phyloP scores from a whole-genome alignment of 2,113 vertebrate genomes.

The Chaetodon trifascialis region DNA sequence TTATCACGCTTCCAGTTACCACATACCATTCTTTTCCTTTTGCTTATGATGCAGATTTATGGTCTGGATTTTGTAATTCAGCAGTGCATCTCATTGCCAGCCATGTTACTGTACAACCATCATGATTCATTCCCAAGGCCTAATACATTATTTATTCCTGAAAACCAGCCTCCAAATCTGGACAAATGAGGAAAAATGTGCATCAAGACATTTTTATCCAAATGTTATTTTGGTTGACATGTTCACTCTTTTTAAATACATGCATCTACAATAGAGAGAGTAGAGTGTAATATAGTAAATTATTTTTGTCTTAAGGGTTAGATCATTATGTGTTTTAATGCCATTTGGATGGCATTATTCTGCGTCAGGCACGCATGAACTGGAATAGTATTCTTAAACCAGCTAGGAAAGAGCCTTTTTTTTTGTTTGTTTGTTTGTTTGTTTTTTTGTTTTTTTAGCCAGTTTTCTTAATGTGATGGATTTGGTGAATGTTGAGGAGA shows the following conservation, averaged over 20 bases:
- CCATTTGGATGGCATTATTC: slow-evolving; percentile 87
- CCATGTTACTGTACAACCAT: slow-evolving; percentile 20
- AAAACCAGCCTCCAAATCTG: slow-evolving; percentile 28
- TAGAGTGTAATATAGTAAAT: slow-evolving; percentile 69
- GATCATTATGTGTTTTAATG: slow-evolving; percentile 59
- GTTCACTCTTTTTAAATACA: slow-evolving; percentile 22
- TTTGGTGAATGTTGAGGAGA: slow-evolving; percentile 56
- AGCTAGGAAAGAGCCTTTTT: slow-evolving; percentile 42
- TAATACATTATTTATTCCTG: slow-evolving; percentile 20
- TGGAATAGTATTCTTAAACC: slow-evolving; percentile 62
- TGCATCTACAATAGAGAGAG: slow-evolving; percentile 28
- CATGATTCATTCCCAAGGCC: slow-evolving; percentile 21
- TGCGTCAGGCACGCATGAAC: slow-evolving; percentile 85
- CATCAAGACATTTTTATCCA: slow-evolving; percentile 79
- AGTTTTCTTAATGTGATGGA: slow-evolving; percentile 46
- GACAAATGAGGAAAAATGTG: slow-evolving; percentile 34
- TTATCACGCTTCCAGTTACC: background rate
- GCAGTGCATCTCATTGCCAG: slow-evolving; percentile 2
- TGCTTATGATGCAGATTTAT: background rate
- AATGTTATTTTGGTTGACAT: slow-evolving; percentile 85
- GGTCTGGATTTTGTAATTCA: background rate
- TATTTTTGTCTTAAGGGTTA: slow-evolving; percentile 86
- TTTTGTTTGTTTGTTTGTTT: slow-evolving; percentile 17
- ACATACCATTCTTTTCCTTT: too few species aligned
- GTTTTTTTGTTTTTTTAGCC: slow-evolving; percentile 12